Evolutionary conservation across 1,140 invertebrate genomes (phyloP), one percentile per base, ranked within the genome.

Genomic region (Drosophila nasuta): DNA sequence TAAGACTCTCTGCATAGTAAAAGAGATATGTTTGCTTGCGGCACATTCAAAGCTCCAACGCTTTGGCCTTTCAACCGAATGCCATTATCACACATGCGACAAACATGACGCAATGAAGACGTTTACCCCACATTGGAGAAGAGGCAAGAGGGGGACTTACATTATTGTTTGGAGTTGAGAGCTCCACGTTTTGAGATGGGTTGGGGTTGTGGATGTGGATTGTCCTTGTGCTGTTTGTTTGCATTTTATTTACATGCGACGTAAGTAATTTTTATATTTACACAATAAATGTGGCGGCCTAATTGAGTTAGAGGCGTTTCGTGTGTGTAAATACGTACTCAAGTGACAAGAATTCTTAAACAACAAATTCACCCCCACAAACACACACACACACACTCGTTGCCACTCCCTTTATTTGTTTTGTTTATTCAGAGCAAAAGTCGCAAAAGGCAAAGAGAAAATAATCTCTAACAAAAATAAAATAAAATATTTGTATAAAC

Each of bases 271-370:
- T 65, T 65, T 41, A 57, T 71, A 65, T 71, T 71, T 64, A 59
- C 69, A 66, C 69, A 66, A 72, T 45, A 72, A 66, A 72, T 66
- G 69, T 58, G 62, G 33, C 62, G 35, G 62, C 45, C 45, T 66
- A 73, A 66, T 73, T 66, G 70, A 73, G 70, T 73, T 73, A 35
- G 54, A 66, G 70, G 63, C 70, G 70, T 59, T 66, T 66, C 70
- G 63, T 59, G 70, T 66, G 63, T 73, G 70, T 66, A 73, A 73
- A 73, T 66, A 73, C 63, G n/a, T 1, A 11, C 33, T 33, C 17
- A 45, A 66, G 70, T 58, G 69, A 72, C 62, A 65, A 45, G 43
- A 72, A 58, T 58, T 46, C 62, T 51, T 43, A 33, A 66, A 20
- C 30, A 64, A 46, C 41, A 3, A 41, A 48, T 25, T 25, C 28